Base-by-base conservation (phyloP, 2,113 vertebrate genomes). In the Archilochus colubris region DNA sequence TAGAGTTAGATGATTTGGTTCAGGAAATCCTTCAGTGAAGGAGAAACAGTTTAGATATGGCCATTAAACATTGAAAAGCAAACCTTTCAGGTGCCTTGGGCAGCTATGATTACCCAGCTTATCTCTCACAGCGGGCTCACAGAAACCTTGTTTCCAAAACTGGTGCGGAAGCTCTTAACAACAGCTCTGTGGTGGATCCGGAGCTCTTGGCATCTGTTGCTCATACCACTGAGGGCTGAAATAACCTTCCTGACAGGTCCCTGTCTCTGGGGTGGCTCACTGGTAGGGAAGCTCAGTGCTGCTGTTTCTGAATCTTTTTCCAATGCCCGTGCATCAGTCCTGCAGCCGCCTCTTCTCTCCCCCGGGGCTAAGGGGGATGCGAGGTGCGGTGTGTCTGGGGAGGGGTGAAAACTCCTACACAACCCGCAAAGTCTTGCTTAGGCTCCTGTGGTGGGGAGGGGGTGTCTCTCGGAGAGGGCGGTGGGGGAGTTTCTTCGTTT, bases 1-100 rank as follows among this genome's bases (percentile, higher is more conserved):
- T 21, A 53, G 31, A 63, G 25, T 68, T 62, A 66, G 36, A 33
- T 87, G 51, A 69, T 55, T 27, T 64, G 54, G 31, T 79, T 73
- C n/a, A 73, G 61, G 30, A 92, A 94, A 91, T 64, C 50, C 64
- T 88, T 80, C 74, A 88, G 5, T 75, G 57, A 91, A 84, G 64
- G 36, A 91, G 64, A 64, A 88, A 64, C 51, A 86, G 78, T 78
- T 88, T 83, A 6, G 87, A 30, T 57, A 48, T 68, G 84, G 61
- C 53, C 59, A 75, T 83, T 78, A 68, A 69, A 72, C 87, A 67
- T 40, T 18, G 30, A 75, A 93, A 95, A 91, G 58, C 68, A 90
- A 97, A 95, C 70, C 80, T 25, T 46, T 50, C 23, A 16, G 86
- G 58, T 57, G 77, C 80, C 54, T 59, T 1, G 1, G 36, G 55